These are phyloP conservation scores for Peucedramus taeniatus DNA, from an alignment of 2,113 vertebrate genomes.

Conservation along the genomic window DNA sequence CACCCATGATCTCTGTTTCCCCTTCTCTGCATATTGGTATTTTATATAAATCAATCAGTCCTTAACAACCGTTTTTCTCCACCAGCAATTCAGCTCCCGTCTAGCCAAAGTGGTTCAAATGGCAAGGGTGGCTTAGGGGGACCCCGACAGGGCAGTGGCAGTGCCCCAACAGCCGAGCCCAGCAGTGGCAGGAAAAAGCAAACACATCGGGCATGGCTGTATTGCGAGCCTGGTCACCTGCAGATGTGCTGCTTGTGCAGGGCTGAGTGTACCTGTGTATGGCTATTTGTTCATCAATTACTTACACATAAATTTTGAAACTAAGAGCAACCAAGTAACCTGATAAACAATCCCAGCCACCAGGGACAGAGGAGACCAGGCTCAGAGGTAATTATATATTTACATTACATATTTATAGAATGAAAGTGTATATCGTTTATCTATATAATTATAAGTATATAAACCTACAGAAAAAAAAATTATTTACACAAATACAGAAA, in stretches of 20 bases:
- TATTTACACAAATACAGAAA: not conserved
- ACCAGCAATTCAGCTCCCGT: not conserved
- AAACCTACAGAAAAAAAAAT: not conserved
- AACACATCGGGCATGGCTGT: accelerated
- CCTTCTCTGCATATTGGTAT: not conserved
- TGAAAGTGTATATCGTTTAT: not conserved
- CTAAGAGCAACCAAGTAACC: not conserved
- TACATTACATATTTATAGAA: not conserved
- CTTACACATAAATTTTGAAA: not conserved
- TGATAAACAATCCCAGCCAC: not conserved
- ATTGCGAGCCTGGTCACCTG: not conserved
- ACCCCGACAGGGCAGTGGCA: accelerated
- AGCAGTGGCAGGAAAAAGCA: not conserved
- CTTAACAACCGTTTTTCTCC: not conserved
- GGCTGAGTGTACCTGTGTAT: not conserved
- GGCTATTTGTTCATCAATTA: accelerated
- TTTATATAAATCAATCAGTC: not conserved
- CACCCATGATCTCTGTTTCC: not conserved
- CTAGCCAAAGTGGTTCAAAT: not conserved
- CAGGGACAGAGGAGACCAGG: not conserved
- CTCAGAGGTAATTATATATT: not conserved
- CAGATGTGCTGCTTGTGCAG: not conserved
- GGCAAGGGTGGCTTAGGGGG: accelerated
- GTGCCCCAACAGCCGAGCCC: not conserved
- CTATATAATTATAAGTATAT: not conserved